phyloP scores from a whole-genome alignment of 2,797 vertebrate species.

The Siniperca scherzeri region DNA sequence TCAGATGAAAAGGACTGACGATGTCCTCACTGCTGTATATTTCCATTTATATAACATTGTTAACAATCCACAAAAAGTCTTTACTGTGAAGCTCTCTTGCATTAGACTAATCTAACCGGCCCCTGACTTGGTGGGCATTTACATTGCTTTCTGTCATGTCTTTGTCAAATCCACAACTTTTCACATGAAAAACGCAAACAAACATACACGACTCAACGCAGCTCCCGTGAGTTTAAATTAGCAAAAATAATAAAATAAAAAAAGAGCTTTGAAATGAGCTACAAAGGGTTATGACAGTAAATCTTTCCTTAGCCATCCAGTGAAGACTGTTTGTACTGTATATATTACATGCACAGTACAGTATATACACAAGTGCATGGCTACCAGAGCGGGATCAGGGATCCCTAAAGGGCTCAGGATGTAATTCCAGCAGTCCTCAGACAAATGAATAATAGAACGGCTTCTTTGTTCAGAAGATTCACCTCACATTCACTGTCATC shows the following conservation, averaged over 20 bases:
- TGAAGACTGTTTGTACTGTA: background rate
- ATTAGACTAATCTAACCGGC: too few relatives aligned
- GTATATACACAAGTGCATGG: background rate
- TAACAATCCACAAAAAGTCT: too few relatives aligned
- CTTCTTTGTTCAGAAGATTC: slow-evolving; percentile 11
- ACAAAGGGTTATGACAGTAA: background rate
- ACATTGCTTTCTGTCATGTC: too few relatives aligned
- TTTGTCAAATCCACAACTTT: too few relatives aligned
- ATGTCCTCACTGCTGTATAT: too few relatives aligned
- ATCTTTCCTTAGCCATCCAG: background rate
- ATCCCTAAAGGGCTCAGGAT: background rate
- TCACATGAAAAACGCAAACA: too few relatives aligned
- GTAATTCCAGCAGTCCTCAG: background rate
- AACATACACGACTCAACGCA: background rate
- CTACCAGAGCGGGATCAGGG: background rate
- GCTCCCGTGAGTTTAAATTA: background rate
- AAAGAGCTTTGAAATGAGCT: background rate
- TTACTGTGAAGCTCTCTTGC: too few relatives aligned
- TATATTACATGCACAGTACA: background rate
- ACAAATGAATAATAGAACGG: background rate
- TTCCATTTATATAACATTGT: too few relatives aligned
- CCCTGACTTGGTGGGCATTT: too few relatives aligned
- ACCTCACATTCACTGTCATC: slow-evolving; percentile 1
- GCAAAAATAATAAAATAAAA: too few relatives aligned
- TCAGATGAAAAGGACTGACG: too few relatives aligned